Evolutionary conservation across 2,113 vertebrate genomes (phyloP), one percentile per base, ranked within the genome.

Genomic region (Bufo bufo): DNA sequence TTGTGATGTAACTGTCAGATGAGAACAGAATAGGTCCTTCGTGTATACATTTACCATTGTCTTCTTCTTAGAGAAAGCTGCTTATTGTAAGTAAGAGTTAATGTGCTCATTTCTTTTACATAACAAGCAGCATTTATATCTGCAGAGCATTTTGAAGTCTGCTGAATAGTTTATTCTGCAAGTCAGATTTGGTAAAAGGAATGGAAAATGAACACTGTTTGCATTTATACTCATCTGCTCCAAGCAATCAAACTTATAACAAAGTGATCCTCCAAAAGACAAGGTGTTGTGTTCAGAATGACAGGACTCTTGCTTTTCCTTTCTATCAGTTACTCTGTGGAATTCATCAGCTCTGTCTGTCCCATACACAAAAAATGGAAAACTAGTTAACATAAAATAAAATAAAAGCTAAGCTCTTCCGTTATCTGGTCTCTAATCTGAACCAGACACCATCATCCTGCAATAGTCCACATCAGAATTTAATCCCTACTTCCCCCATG

Each of bases 81-180:
- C 61, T 84, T 81, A 84, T 78, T 89, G 87, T 63, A 77, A 69
- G 87, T 89, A 89, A 72, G 87, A 84, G 87, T 77, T 89, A 89
- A 89, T 78, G 82, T 19, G 16, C 14, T 71, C 63, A 43, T 6
- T 85, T 85, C 54, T 86, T 88, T 54, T 65, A 69, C 47, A 77
- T 78, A 89, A 89, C 87, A 65, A 74, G 81, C 81, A 71, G 80
- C 58, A 83, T 78, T 84, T 89, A 84, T 84, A 89, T 69, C n/a
- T 78, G 82, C 58, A 56, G 80, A 83, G 58, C 69, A 87, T 87
- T 82, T 74, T 83, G 56, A 88, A 77, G 80, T 77, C 71, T 77
- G 16, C 56, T 65, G n/a, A 88, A 88, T 19, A 77, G 80, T 77
- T 77, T 83, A 83, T 88, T 87, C 79, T 87, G 86, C 86, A 75